A percentile compares a stretch with the other conserved stretches of the same genome.
Conservation (phyloP, 2,797 vertebrate genomes). For the Pogonophryne albipinna region DNA sequence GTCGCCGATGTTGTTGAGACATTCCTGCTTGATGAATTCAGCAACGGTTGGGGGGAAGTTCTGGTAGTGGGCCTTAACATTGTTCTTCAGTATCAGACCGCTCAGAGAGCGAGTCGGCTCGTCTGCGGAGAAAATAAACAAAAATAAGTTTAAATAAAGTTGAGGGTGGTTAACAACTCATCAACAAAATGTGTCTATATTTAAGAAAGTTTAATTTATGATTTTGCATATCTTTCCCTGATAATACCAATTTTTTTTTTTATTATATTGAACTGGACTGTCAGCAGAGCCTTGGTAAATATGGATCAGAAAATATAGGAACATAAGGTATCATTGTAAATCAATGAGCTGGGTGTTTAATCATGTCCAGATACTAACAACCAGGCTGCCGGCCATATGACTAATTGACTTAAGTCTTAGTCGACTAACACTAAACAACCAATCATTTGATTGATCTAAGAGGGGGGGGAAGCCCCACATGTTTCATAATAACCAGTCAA, state of each 20-base stretch:
- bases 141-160: neutral
- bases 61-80: constrained; percentile 96
- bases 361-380: constrained; percentile 66
- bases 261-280: neutral
- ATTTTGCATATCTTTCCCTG: neutral
- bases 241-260: neutral
- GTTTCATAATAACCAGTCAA: neutral
- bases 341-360: constrained; percentile 77
- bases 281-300: neutral
- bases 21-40: constrained; percentile 96
- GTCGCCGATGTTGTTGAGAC: constrained; percentile 94
- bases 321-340: constrained; percentile 70
- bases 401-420: too few species aligned
- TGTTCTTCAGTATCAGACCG: constrained; percentile 96
- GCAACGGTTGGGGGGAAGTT: constrained; percentile 92
- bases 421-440: too few species aligned
- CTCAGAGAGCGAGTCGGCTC: constrained; percentile 95
- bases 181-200: neutral
- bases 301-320: constrained; percentile 76
- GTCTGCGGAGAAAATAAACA: constrained; percentile 72
- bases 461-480: too few species aligned
- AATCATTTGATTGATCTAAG: too few species aligned
- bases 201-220: neutral
- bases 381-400: neutral
- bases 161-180: neutral